Base-by-base conservation (phyloP, 2,113 vertebrate genomes). In the Alaudala cheleensis region DNA sequence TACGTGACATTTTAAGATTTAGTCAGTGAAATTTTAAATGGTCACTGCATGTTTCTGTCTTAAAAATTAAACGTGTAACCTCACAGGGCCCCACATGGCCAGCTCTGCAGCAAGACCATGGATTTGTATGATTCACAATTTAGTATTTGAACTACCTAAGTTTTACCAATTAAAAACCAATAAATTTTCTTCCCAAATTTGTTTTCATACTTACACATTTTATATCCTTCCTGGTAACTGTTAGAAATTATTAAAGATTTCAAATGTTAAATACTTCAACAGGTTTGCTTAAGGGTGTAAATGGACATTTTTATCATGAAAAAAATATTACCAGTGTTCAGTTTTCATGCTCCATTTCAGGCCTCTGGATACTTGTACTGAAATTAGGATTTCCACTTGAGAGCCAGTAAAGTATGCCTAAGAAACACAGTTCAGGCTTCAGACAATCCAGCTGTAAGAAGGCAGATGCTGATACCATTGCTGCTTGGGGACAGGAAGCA, bases 351-450 rank as follows among this genome's bases (percentile, higher is more conserved):
- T 93, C 45, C 71, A 49, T 79, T 95, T 88, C 86, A 94, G 89
- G 81, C 54, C 72, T 92, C 91, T 94, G 65, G 86, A 96, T 70
- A 67, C 31, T 91, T 61, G 47, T 82, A 83, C 42, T 81, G 81
- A 96, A 97, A 97, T 93, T 42, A 88, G 11, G n/a, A 91, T 90
- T 97, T 94, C 97, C 77, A 87, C 93, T 82, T 96, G 70, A 85
- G 40, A 74, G 11, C 44, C 87, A 69, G 40, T 40, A 95, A 93
- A 88, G 31, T 6, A 53, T 95, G 54, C 72, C 88, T 96, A 96
- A 87, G 56, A 87, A 92, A 86, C 42, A 71, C 29, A 80, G 47
- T 29, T 37, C 56, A 57, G 69, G 65, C 53, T 95, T 42, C 62
- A 95, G 66, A 65, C 49, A 40, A 34, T 67, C 71, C 45, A 91